Conservation (phyloP, 1,140 invertebrate genomes). For the Conus betulinus region DNA sequence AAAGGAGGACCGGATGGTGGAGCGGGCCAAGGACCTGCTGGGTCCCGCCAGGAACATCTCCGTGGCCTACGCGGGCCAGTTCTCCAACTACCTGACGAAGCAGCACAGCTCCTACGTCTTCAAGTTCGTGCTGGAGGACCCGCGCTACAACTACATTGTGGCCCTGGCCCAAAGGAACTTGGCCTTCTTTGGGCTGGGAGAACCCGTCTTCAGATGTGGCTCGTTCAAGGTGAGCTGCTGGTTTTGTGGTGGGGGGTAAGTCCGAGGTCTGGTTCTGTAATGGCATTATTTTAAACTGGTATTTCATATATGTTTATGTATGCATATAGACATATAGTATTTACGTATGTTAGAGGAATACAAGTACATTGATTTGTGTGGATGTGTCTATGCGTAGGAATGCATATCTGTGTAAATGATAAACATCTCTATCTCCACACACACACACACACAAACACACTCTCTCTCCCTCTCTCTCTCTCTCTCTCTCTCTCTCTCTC, state of each 20-base stretch:
- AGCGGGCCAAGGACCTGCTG: background rate
- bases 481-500: too few relatives aligned
- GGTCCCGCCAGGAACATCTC: slow-evolving; percentile 14
- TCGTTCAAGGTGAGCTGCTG: slow-evolving; percentile 8
- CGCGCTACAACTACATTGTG: slow-evolving; percentile 70
- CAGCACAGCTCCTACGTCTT: slow-evolving; percentile 60
- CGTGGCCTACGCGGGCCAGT: slow-evolving; percentile 50
- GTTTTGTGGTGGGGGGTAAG: background rate
- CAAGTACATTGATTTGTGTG: too few relatives aligned
- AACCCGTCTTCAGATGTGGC: slow-evolving; percentile 59
- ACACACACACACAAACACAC: too few relatives aligned
- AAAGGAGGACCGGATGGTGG: slow-evolving; percentile 15
- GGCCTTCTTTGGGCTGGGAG: slow-evolving; percentile 50
- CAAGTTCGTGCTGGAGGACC: slow-evolving; percentile 57
- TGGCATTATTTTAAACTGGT: background rate
- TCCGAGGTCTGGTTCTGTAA: background rate
- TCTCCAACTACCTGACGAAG: slow-evolving; percentile 63
- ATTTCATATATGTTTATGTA: too few relatives aligned
- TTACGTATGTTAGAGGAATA: slow-evolving; percentile 25
- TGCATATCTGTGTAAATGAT: too few relatives aligned
- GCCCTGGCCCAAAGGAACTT: slow-evolving; percentile 51
- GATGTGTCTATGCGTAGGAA: too few relatives aligned
- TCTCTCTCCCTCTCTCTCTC: too few relatives aligned
- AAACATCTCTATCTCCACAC: too few relatives aligned
- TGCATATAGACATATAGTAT: background rate